Conservation (phyloP, 2,888 invertebrate species). For the Thera britannica region DNA sequence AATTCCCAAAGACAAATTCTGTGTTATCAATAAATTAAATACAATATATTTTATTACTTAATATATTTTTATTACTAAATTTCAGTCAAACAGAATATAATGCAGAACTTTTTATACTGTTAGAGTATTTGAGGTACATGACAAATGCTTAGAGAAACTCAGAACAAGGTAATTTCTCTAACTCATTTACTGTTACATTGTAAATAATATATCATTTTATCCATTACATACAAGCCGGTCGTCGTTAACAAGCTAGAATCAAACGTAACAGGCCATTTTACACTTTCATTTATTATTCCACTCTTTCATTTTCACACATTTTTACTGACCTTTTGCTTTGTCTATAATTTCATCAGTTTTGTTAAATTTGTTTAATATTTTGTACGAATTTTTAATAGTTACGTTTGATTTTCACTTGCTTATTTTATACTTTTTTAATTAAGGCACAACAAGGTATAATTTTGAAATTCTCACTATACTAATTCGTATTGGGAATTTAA, state of each 20-base stretch:
- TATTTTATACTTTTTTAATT: slow-evolving; percentile 10
- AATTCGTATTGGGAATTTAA: neutral
- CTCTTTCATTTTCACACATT: neutral
- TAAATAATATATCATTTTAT: slow-evolving; percentile 39
- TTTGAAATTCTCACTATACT: slow-evolving; percentile 15
- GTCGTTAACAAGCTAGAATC: slow-evolving; percentile 39
- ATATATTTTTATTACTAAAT: slow-evolving; percentile 44
- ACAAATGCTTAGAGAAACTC: slow-evolving; percentile 48
- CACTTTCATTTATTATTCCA: slow-evolving; percentile 12
- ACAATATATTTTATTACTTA: slow-evolving; percentile 47
- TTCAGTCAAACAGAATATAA: slow-evolving; percentile 23
- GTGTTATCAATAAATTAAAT: slow-evolving; percentile 29
- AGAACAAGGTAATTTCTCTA: slow-evolving; percentile 32
- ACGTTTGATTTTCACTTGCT: slow-evolving; percentile 20
- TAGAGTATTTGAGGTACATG: slow-evolving; percentile 69
- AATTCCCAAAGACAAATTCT: slow-evolving; percentile 71
- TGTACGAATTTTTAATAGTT: slow-evolving; percentile 17
- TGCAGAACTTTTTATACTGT: slow-evolving; percentile 23
- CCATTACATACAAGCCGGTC: slow-evolving; percentile 44
- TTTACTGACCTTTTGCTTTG: no score
- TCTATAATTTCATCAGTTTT: neutral
- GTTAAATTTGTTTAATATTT: neutral
- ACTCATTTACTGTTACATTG: slow-evolving; percentile 43
- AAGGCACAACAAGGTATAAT: slow-evolving; percentile 12
- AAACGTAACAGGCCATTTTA: slow-evolving; percentile 25